Evolutionary conservation across 2,113 vertebrate genomes (phyloP), one percentile per base, ranked within the genome.

Genomic region (Leptobrachium ailaonicum): DNA sequence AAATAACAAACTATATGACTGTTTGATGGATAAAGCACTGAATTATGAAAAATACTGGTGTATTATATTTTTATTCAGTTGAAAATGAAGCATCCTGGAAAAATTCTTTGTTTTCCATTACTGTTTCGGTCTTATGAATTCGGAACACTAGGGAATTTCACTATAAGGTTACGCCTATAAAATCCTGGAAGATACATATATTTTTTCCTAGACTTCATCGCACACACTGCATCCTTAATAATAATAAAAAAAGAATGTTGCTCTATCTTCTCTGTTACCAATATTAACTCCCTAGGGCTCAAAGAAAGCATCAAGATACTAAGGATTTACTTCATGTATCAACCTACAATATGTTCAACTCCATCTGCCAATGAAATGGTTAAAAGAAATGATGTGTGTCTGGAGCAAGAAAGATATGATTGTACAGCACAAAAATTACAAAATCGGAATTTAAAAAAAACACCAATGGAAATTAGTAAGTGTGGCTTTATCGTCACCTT

Each of bases 401-500:
- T 71, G 58, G 20, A 32, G 20, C 62, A 66, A 66, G 6, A 32
- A 6, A 41, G 32, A 67, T 58, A 64, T 58, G 53, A 64, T 80
- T 73, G 32, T 66, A 32, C 13, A 56, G 60, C 47, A 53, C 68
- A 44, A 60, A 47, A 32, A 72, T 32, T 10, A 72, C 71, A 45
- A 60, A 66, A 67, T 41, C 66, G 69, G 43, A 79, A 32, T 32
- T 32, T 32, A 66, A 62, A 60, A 50, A 68, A 56, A 12, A 43
- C 44, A 73, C 77, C 67, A 44, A 56, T 72, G 44, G 40, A 67
- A 1, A 47, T 77, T 70, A 5, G 47, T 40, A 47, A 72, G 43
- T 60, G n/a, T 62, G 67, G 54, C 66, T 7, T 13, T 50, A 11
- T 87, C 78, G 0, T 8, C 53, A 70, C 41, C 45, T 32, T 32